These are phyloP conservation scores for Schrankia costaestrigalis DNA, from an alignment of 2,888 invertebrate species.

Conservation along the genomic window DNA sequence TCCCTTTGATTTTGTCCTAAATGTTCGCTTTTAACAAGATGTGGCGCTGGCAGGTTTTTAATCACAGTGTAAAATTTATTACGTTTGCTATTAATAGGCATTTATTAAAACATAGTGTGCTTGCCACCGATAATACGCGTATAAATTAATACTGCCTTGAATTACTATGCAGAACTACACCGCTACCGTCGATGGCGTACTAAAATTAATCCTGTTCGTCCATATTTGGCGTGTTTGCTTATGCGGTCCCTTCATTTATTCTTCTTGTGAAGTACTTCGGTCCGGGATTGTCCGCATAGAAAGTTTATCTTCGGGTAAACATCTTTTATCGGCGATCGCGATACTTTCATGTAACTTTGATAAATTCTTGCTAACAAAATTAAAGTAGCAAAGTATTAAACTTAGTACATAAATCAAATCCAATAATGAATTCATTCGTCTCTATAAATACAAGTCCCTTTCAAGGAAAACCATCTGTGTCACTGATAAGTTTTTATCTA, in stretches of 20 bases:
- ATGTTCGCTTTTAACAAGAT: constrained; percentile 5
- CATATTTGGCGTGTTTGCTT: constrained; percentile 48
- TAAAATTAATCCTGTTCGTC: constrained; percentile 45
- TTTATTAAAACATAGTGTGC: constrained; percentile 16
- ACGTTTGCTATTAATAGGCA: constrained; percentile 13
- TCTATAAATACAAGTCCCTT: constrained; percentile 9
- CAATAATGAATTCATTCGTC: constrained; percentile 11
- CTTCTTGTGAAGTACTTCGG: constrained; percentile 39
- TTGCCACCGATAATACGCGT: constrained; percentile 30
- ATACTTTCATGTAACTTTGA: constrained; percentile 33
- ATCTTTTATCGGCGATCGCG: constrained; percentile 37
- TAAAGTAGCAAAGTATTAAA: constrained; percentile 9
- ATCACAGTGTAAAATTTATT: constrained; percentile 1
- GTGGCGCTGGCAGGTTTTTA: constrained; percentile 1
- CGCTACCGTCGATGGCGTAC: constrained; percentile 34
- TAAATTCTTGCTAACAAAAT: constrained; percentile 27
- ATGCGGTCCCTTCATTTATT: constrained; percentile 44
- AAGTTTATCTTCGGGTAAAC: constrained; percentile 45
- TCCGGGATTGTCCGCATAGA: constrained; percentile 35
- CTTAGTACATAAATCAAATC: constrained; percentile 20
- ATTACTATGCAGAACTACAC: constrained; percentile 38
- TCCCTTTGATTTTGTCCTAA: constrained; percentile 21
- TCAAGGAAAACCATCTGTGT: constrained; percentile 3
- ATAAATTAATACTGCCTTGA: constrained; percentile 42
- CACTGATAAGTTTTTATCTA: constrained; percentile 5